Percentiles rank a stretch among this genome's conserved stretches.
Evolutionary conservation across 2,113 vertebrate genomes (phyloP).

Genomic region (Burhinus bistriatus): DNA sequence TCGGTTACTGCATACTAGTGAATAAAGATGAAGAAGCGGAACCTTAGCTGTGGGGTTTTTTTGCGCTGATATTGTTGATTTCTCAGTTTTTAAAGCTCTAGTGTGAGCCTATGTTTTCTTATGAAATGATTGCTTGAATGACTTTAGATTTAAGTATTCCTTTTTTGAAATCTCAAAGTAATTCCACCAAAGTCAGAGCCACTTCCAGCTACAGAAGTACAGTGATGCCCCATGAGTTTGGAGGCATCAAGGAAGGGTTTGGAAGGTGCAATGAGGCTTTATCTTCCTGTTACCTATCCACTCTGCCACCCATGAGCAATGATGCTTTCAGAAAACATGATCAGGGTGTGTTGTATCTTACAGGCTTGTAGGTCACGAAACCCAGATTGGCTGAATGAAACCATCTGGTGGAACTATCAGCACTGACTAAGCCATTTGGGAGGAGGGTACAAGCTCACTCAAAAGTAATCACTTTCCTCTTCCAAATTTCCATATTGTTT

Average conservation of each 20-base stretch:
- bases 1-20: accelerated
- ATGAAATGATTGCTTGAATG: neutral
- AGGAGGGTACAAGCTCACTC: neutral
- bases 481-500: neutral
- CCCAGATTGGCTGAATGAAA: accelerated
- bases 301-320: neutral
- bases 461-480: neutral
- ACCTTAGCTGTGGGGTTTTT: neutral
- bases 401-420: neutral
- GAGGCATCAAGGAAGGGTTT: neutral
- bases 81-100: neutral
- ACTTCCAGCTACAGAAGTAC: accelerated
- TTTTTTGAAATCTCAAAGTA: neutral
- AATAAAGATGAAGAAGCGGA: neutral
- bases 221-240: accelerated
- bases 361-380: neutral
- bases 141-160: neutral
- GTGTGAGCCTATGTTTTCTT: neutral
- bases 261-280: neutral
- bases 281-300: accelerated
- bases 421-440: neutral
- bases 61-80: neutral
- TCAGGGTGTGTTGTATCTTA: neutral
- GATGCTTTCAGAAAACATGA: neutral
- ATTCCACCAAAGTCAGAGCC: neutral